Evolutionary conservation across 2,888 invertebrate genomes (phyloP), one percentile per base, ranked within the genome.

Genomic region (Drosophila birchii): DNA sequence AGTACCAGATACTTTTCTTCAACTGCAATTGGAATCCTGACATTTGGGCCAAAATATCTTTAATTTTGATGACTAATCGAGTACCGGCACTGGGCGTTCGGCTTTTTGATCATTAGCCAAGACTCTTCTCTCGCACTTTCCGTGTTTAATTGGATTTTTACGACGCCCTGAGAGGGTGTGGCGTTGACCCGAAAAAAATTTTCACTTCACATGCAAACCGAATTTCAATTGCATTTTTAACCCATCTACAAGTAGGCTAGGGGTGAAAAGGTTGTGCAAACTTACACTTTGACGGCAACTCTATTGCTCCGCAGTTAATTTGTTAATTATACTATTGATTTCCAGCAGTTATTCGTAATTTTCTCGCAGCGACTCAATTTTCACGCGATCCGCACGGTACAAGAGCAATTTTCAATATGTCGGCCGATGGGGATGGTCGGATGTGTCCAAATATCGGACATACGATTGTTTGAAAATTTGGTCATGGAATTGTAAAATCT

Each of bases 121-220:
- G 29, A 55, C 49, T 55, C 29, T 53, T 54, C 72, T 59, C 59
- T n/a, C 60, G 68, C 75, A 49, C 43, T 61, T 75, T n/a, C 8
- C 62, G 45, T 39, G 45, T 76, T 61, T 86, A 81, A 77, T 81
- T 80, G 66, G 72, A 79, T 81, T 81, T 78, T 64, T 14, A 29
- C 18, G 39, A 57, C 56, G 72, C 57, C 57, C 76, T 64, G 69
- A 64, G 76, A 87, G 91, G 91, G 91, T 91, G 92, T 91, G 91
- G 91, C 90, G 89, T 73, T 68, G 90, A 90, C 89, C 91, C 90
- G 87, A 85, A 90, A 90, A 41, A 76, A 88, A 89, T 78, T 78
- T 79, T 76, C 87, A 89, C 80, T 81, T 51, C 75, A 78, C 78
- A 49, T 68, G 64, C 64, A 68, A 63, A 71, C 71, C 71, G 58